Evolutionary conservation across 2,797 vertebrate genomes (phyloP).

Genomic region (Sebastes minor): DNA sequence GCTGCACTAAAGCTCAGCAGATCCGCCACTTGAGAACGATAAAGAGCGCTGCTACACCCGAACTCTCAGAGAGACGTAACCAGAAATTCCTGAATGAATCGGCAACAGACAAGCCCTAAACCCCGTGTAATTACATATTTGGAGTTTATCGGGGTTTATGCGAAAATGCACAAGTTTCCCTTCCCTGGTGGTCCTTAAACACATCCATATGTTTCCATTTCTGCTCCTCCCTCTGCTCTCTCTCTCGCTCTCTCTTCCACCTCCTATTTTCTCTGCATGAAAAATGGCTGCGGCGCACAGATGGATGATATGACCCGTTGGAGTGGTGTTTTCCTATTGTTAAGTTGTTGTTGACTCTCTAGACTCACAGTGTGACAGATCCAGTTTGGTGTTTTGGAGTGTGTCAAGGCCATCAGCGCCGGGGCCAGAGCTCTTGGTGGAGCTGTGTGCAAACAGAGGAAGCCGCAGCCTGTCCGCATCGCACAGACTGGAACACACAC

Average conservation of each 20-base stretch:
- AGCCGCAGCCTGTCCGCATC: conserved; percentile 74
- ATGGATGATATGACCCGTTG: conserved; percentile 72
- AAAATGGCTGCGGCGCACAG: conserved; percentile 67
- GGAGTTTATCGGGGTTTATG: conserved; percentile 88
- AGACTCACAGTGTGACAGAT: conserved; percentile 78
- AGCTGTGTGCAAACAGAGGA: conserved; percentile 81
- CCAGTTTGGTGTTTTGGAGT: conserved; percentile 72
- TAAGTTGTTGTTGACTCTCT: conserved; percentile 81
- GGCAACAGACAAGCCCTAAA: conserved; percentile 86
- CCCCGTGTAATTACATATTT: conserved; percentile 90
- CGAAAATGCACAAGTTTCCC: conserved; percentile 87
- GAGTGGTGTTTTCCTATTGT: conserved; percentile 79
- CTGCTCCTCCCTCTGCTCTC: conserved; percentile 76
- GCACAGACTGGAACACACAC: conserved; percentile 77
- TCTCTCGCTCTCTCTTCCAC: conserved; percentile 47
- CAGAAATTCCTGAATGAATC: conserved; percentile 87
- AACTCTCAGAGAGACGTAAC: conserved; percentile 80
- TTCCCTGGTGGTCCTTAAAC: conserved; percentile 90
- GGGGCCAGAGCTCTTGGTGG: conserved; percentile 66
- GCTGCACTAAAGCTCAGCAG: conserved; percentile 68
- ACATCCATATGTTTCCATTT: conserved; percentile 89
- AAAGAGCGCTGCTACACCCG: conserved; percentile 72
- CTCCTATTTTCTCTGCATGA: conserved; percentile 63
- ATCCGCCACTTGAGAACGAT: conserved; percentile 77
- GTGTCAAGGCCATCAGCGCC: conserved; percentile 63